A percentile compares a stretch with the other conserved stretches of the same genome.
Evolutionary conservation across 2,113 vertebrate genomes (phyloP).

Genomic region (Proterorhinus semilunaris): DNA sequence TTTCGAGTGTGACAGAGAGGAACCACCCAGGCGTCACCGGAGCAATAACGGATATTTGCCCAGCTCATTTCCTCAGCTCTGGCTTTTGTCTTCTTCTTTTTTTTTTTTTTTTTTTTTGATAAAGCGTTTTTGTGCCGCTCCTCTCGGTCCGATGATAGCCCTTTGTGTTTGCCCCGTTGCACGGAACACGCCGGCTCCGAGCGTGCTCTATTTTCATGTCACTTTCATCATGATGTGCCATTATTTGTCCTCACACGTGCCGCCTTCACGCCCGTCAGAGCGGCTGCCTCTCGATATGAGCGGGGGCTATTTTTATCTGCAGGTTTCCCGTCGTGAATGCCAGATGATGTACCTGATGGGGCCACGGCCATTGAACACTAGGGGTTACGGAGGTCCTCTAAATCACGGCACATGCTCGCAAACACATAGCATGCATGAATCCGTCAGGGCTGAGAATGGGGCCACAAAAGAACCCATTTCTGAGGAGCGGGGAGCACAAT

Average conservation of each 20-base stretch:
- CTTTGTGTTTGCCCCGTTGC: constrained; percentile 17
- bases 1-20: background rate
- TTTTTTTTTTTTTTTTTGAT: constrained; percentile 16
- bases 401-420: constrained; percentile 32
- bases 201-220: constrained; percentile 21
- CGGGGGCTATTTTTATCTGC: constrained; percentile 44
- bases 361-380: background rate
- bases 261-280: constrained; percentile 23
- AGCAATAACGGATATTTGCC: constrained; percentile 19
- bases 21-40: background rate
- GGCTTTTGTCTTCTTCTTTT: background rate
- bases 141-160: constrained; percentile 3
- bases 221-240: constrained; percentile 25
- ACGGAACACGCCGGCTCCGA: constrained; percentile 4
- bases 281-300: constrained; percentile 19
- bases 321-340: constrained; percentile 39
- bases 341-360: constrained; percentile 37
- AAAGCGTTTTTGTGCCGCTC: constrained; percentile 13
- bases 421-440: constrained; percentile 20
- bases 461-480: constrained; percentile 11
- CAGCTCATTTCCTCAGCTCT: constrained; percentile 26
- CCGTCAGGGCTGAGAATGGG: constrained; percentile 13
- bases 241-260: constrained; percentile 19
- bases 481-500: constrained; percentile 16
- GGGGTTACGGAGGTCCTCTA: constrained; percentile 31